Percentiles rank a stretch among this genome's conserved stretches.
Evolutionary conservation across 2,888 invertebrate genomes (phyloP).

Genomic region (Ganaspis brasiliensis): DNA sequence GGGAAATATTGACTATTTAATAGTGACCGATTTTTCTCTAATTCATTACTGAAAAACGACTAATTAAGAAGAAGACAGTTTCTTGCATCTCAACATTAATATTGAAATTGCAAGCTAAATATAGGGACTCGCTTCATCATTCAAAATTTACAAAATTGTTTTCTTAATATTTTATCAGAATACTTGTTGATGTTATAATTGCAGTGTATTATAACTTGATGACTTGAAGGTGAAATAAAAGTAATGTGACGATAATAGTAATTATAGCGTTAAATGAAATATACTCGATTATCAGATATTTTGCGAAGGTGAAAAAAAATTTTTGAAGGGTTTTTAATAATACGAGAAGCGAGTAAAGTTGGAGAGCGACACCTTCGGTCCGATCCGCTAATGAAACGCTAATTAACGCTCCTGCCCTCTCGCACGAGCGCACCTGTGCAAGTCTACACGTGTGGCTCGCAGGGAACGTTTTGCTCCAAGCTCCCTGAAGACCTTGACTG

Average conservation of each 20-base stretch:
- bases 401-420: constrained; percentile 42
- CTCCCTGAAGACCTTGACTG: constrained; percentile 35
- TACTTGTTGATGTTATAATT: no score
- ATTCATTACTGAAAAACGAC: no score
- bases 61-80: no score
- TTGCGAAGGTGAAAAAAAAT: background rate
- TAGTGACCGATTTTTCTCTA: no score
- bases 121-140: no score
- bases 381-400: constrained; percentile 46
- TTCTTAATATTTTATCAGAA: no score
- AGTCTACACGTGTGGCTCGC: constrained; percentile 13
- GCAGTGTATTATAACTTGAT: background rate
- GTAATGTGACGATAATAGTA: background rate
- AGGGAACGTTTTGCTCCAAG: constrained; percentile 28
- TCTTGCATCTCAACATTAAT: no score
- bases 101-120: no score
- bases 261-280: background rate
- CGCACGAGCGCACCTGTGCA: constrained; percentile 44
- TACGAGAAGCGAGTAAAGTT: constrained; percentile 23
- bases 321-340: background rate
- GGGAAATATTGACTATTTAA: no score
- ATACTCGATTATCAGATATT: background rate
- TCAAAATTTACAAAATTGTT: no score
- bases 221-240: background rate
- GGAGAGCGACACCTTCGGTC: constrained; percentile 37